A percentile compares a stretch with the other conserved stretches of the same genome.
Evolutionary conservation across 2,888 invertebrate species (phyloP).

Genomic region (Idaea aversata): DNA sequence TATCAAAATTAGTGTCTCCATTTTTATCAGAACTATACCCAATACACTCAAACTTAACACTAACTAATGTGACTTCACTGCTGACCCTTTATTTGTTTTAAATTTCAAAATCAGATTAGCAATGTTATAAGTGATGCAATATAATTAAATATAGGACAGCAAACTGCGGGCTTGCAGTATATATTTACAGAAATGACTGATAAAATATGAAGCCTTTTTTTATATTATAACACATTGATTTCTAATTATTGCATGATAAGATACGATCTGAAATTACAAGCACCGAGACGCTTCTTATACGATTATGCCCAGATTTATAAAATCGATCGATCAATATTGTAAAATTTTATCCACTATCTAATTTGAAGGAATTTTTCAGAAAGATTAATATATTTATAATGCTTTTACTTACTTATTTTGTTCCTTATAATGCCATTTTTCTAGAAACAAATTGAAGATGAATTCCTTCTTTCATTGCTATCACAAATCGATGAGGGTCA

Average conservation of each 20-base stretch:
- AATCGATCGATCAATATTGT: too few relatives aligned
- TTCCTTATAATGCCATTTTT: neutral
- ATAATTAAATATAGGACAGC: neutral
- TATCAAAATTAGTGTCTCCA: conserved; percentile 10
- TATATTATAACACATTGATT: neutral
- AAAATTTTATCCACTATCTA: too few relatives aligned
- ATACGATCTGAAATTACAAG: neutral
- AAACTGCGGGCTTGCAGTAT: neutral
- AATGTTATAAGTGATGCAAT: neutral
- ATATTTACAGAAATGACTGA: neutral
- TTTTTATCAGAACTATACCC: conserved; percentile 16
- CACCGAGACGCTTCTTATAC: neutral
- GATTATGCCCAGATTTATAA: too few relatives aligned
- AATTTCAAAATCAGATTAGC: neutral
- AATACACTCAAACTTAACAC: neutral
- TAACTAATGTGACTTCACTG: neutral
- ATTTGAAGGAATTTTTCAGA: too few relatives aligned
- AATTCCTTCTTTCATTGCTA: conserved; percentile 34
- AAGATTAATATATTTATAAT: too few relatives aligned
- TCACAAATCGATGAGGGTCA: conserved; percentile 31
- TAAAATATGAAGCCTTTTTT: neutral
- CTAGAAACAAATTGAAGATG: conserved; percentile 34
- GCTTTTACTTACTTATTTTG: neutral
- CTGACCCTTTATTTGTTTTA: neutral
- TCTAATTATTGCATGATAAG: neutral